phyloP scores from a whole-genome alignment of 2,888 invertebrate genomes.

The Callyntrura guangdongensis region DNA sequence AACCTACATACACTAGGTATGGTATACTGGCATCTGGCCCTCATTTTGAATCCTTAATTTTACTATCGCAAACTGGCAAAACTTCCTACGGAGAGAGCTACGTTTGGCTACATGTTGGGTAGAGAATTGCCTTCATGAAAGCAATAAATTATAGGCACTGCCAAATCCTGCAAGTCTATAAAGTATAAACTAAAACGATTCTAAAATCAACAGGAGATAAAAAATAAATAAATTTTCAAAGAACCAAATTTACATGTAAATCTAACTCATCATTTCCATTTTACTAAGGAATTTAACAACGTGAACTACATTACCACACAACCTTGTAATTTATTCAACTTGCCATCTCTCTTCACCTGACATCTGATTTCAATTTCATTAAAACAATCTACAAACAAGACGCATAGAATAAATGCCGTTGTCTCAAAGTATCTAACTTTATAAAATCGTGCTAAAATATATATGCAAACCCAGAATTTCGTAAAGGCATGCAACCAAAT shows the following conservation, averaged over 20 bases:
- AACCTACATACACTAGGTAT: neutral
- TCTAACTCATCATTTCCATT: conserved; percentile 49
- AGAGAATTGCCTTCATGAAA: conserved; percentile 45
- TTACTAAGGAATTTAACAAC: conserved; percentile 10
- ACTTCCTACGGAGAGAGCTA: conserved; percentile 21
- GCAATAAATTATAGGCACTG: conserved; percentile 54
- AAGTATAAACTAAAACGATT: conserved; percentile 37
- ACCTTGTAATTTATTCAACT: conserved; percentile 38
- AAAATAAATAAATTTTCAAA: conserved; percentile 45
- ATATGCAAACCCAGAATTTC: neutral
- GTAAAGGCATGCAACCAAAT: neutral
- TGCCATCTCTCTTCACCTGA: neutral
- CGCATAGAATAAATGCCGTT: neutral
- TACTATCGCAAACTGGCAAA: conserved; percentile 38
- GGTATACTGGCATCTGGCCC: conserved; percentile 18
- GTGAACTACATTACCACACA: neutral
- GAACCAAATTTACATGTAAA: conserved; percentile 63
- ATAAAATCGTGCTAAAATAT: neutral
- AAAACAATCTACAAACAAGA: neutral
- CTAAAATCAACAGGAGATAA: conserved; percentile 55
- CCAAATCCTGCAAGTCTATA: neutral
- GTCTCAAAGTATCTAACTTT: neutral
- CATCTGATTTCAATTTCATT: neutral
- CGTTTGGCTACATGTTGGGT: conserved; percentile 13
- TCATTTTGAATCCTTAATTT: conserved; percentile 47